phyloP scores from a whole-genome alignment of 2,113 vertebrate genomes.

The Indri indri region DNA sequence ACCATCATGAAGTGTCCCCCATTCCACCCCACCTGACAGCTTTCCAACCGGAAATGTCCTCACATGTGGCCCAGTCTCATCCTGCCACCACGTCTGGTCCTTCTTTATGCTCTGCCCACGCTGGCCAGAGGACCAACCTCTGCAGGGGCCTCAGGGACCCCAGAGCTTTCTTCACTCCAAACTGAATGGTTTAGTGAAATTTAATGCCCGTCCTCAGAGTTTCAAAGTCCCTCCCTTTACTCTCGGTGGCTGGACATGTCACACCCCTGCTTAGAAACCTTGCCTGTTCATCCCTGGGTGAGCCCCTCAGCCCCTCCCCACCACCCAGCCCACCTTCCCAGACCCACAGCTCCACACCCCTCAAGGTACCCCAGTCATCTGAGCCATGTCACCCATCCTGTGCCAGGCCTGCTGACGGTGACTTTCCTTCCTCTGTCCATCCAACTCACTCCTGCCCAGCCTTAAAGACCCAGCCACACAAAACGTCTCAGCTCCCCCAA shows the following conservation, averaged over 20 bases:
- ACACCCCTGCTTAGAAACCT: neutral
- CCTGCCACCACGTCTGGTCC: neutral
- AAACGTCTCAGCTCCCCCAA: neutral
- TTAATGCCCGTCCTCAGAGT: neutral
- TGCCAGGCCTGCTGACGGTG: neutral
- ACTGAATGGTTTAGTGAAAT: neutral
- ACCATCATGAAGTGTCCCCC: neutral
- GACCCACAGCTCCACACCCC: neutral
- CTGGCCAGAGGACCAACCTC: neutral
- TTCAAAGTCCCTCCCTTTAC: neutral
- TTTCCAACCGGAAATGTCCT: neutral
- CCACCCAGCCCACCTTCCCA: neutral
- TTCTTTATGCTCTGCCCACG: neutral
- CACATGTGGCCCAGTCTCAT: fast-evolving
- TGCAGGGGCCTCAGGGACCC: neutral
- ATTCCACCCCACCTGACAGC: neutral
- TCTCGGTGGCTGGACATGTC: neutral
- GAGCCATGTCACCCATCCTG: neutral
- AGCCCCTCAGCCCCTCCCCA: neutral
- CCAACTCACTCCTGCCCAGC: neutral
- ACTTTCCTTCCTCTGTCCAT: neutral
- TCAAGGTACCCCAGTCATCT: neutral
- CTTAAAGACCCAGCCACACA: neutral
- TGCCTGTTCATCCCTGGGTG: neutral
- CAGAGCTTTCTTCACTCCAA: neutral